Base-by-base conservation (phyloP, 2,888 invertebrate genomes). In the Lasioglossum lativentre region DNA sequence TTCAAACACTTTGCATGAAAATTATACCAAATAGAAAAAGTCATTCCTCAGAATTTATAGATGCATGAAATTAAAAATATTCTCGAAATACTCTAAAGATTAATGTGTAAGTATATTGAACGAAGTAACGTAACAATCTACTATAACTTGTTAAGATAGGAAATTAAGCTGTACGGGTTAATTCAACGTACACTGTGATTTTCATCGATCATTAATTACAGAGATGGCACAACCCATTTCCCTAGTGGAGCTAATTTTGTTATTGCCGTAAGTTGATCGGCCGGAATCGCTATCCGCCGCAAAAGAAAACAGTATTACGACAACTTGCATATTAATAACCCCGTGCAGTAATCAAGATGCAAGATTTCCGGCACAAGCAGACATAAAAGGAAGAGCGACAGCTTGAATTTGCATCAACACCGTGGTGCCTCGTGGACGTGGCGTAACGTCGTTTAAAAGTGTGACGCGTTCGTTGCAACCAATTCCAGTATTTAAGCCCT, bases 401-500 rank as follows among this genome's bases (percentile, higher is more conserved):
- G 40, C 34, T 8, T 38, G 59, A 75, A 52, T 71, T 63, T 72
- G 59, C 63, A 70, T 52, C 38, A 34, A 66, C 14, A 4, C 16
- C 12, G 73, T 40, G 27, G 10, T 27, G 52, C 16, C 59, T 75
- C 45, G 78, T 70, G 66, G 70, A 74, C 74, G 75, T 52, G 74
- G 83, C 75, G 84, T 63, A 63, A 70, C 82, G 63, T 77, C 75
- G 47, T 72, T 78, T 73, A 79, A 80, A 63, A 85, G 87, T 90
- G 86, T 87, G 82, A 83, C 78, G 68, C 75, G 42, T 56, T 56
- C 82, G 80, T 59, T 84, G 47, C 82, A 78, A 85, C 66, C 68
- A 76, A 83, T 85, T 85, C 80, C 66, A 80, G 76, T 72, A 80
- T 85, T 90, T 85, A 89, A 87, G 80, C 85, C 75, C 19, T 85